These are phyloP conservation scores for Drosophila kokeensis DNA, from an alignment of 2,888 invertebrate species.

Conservation along the genomic window DNA sequence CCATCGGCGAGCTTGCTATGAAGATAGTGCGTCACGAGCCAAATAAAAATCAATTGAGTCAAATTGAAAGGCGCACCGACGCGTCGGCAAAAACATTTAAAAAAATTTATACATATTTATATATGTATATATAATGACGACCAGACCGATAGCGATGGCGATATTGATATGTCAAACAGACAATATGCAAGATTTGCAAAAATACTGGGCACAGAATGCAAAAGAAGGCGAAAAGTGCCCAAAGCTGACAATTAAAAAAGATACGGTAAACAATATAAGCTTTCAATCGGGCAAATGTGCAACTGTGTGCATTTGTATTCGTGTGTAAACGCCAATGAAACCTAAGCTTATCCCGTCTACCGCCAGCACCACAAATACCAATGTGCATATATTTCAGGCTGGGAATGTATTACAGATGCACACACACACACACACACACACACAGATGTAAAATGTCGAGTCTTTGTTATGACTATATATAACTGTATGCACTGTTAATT, in stretches of 20 bases:
- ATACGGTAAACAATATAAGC: neutral
- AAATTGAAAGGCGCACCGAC: slow-evolving; percentile 55
- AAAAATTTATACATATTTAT: neutral
- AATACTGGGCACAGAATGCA: neutral
- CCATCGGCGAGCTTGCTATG: slow-evolving; percentile 3
- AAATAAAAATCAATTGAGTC: slow-evolving; percentile 68
- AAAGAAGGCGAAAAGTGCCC: neutral
- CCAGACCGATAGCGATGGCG: neutral
- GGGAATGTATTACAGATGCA: neutral
- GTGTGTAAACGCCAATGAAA: neutral
- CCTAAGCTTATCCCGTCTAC: neutral
- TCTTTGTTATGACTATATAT: neutral
- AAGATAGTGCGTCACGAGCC: slow-evolving; percentile 56
- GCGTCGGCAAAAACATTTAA: slow-evolving; percentile 1
- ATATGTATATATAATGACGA: neutral
- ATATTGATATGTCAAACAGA: slow-evolving; percentile 4
- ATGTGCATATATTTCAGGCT: neutral
- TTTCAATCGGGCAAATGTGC: neutral
- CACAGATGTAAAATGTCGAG: neutral
- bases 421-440: neutral
- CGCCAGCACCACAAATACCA: neutral
- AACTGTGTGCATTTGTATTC: neutral
- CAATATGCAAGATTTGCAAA: neutral
- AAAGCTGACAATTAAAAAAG: neutral
- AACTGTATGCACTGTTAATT: neutral